Conservation (phyloP, 30 jellyfish, hydroid and myxozoan genomes). For the Sanderia malayensis region DNA sequence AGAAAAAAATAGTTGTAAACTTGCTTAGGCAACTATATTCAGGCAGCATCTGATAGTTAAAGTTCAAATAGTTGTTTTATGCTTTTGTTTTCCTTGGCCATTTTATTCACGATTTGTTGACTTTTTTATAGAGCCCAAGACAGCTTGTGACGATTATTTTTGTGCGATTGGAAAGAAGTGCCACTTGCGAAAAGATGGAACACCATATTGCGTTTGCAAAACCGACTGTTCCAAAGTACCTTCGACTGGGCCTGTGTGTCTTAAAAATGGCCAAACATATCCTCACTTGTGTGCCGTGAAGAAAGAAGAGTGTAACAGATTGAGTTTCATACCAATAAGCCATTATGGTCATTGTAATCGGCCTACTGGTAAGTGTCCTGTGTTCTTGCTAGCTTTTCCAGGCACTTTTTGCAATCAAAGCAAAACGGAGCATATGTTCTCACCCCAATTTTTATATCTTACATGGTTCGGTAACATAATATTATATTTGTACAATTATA, state of each 20-base stretch:
- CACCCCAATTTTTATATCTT: too few species aligned
- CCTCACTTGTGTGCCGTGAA: constrained; percentile 31
- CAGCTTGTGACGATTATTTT: constrained; percentile 46
- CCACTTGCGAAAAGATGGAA: constrained; percentile 1
- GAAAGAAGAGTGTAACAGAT: constrained; percentile 39
- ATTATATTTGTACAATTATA: too few species aligned
- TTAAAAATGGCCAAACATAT: constrained; percentile 37
- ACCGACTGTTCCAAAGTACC: constrained; percentile 2
- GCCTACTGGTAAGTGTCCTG: constrained; percentile 31
- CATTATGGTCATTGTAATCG: constrained; percentile 43
- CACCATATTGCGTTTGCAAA: constrained; percentile 45
- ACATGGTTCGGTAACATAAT: too few species aligned
- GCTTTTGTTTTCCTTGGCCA: too few species aligned
- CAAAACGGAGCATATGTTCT: too few species aligned
- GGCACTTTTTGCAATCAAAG: too few species aligned
- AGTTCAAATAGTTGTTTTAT: too few species aligned
- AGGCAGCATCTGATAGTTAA: too few species aligned
- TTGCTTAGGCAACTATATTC: too few species aligned
- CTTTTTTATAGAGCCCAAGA: constrained; percentile 46
- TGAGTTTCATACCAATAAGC: constrained; percentile 39
- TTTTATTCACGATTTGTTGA: too few species aligned
- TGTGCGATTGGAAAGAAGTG: constrained; percentile 53
- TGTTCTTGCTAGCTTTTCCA: too few species aligned
- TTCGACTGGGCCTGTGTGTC: constrained; percentile 53
- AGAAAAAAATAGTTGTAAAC: too few species aligned